Percentiles rank a stretch among this genome's conserved stretches.
Conservation (phyloP, 2,888 invertebrate species). For the Netelia melanura region DNA sequence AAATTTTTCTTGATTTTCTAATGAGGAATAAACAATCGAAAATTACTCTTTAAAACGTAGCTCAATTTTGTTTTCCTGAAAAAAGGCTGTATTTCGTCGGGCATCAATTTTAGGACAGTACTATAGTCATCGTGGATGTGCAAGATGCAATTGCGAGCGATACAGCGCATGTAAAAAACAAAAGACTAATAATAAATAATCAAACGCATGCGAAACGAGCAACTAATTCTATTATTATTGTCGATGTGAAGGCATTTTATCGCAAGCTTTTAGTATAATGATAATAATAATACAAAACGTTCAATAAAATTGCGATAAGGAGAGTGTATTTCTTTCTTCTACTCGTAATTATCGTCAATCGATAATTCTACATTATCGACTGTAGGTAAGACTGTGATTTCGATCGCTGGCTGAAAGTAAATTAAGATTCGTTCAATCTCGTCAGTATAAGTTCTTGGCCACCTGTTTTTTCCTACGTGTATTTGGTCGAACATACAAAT, state of each 20-base stretch:
- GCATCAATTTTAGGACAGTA: constrained; percentile 21
- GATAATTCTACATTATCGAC: constrained; percentile 17
- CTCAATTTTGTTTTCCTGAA: not conserved
- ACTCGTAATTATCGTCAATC: constrained; percentile 15
- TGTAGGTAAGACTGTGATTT: not conserved
- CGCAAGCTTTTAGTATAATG: constrained; percentile 21
- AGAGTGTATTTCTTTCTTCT: not conserved
- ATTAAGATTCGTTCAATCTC: not conserved
- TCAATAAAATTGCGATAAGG: constrained; percentile 19
- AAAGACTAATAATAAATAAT: constrained; percentile 12
- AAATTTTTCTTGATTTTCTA: constrained; percentile 92
- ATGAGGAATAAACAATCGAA: not conserved
- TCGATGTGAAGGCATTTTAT: constrained; percentile 23
- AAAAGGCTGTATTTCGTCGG: not conserved
- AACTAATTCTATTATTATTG: constrained; percentile 48
- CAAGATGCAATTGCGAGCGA: constrained; percentile 60
- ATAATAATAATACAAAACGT: constrained; percentile 1
- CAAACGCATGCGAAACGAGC: constrained; percentile 65
- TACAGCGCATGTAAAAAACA: constrained; percentile 49
- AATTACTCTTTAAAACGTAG: not conserved
- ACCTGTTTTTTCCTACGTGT: not conserved
- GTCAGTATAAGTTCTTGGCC: not conserved
- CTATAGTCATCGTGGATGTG: constrained; percentile 45
- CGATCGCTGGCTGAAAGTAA: not conserved
- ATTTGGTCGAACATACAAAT: constrained; percentile 21